Base-by-base conservation (phyloP, 1,140 invertebrate species). In the Schlechtendalia chinensis region DNA sequence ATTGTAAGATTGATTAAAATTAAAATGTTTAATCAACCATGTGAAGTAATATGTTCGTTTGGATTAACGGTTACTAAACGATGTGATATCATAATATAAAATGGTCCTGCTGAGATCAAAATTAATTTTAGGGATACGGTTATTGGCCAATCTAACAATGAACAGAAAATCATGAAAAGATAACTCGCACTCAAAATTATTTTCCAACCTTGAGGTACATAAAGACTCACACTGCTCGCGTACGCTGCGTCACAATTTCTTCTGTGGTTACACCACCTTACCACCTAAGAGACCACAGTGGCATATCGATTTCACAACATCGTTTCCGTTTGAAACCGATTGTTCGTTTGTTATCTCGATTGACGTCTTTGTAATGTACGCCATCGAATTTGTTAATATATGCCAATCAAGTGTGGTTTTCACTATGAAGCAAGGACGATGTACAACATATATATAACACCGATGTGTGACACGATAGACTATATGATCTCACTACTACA, bases 331-430 rank as follows among this genome's bases (percentile, higher is more conserved):
- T 17, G 67, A 24, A 47, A 69, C n/a, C 45, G 16, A 50, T 50
- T 2, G 10, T 69, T 69, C 16, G 22, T 69, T 69, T 69, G 14
- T 69, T 69, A 69, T 69, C 45, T 69, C 39, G 45, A 69, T 50
- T 22, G 1, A 4, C 22, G n/a, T 69, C 47, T 50, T 24, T 19
- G n/a, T n/a, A n/a, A 24, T 24, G 14, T 22, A 6, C 47, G 22
- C 67, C 67, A 69, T 69, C 67, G 22, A 50, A n/a, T 50, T 27
- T 17, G 45, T 50, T 50, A n/a, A n/a, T 50, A 14, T n/a, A 8
- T 2, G 3, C 12, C 14, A 8, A 50, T 50, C 50, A 24, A 47
- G 12, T 69, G 12, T 47, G n/a, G 39, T 47, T 47, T 69, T 47
- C 24, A 69, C 22, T 22, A 27, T 24, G 24, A 50, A 47, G 12